phyloP scores from a whole-genome alignment of 1,140 invertebrate genomes.

The Bombus terrestris region DNA sequence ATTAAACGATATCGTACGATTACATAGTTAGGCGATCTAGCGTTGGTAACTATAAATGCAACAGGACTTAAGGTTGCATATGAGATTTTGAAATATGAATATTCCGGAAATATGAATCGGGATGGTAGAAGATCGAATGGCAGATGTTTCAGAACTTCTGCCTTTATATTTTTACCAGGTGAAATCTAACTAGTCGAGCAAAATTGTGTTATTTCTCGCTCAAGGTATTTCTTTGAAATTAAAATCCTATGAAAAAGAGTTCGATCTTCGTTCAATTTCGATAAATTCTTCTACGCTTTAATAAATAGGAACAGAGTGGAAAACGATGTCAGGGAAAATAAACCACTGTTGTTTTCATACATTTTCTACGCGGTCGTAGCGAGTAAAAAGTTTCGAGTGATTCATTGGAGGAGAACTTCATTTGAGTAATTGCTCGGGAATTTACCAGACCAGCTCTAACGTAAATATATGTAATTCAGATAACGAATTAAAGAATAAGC shows the following conservation, averaged over 20 bases:
- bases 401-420: slow-evolving; percentile 3
- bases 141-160: too few relatives aligned
- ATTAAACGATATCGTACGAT: neutral
- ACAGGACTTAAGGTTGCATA: neutral
- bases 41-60: neutral
- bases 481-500: neutral
- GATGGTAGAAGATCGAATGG: neutral
- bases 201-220: neutral
- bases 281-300: neutral
- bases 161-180: too few relatives aligned
- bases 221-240: neutral
- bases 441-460: neutral
- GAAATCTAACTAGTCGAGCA: too few relatives aligned
- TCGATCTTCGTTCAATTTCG: neutral
- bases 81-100: neutral
- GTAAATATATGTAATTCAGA: slow-evolving; percentile 2
- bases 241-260: neutral
- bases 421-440: slow-evolving; percentile 24
- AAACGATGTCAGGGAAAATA: neutral
- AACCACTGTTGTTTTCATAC: neutral
- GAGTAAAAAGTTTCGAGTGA: neutral
- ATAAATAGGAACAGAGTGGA: neutral
- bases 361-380: neutral
- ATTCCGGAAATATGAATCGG: neutral
- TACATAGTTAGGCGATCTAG: neutral